phyloP scores from a whole-genome alignment of 2,797 vertebrate genomes.

The Bucorvus abyssinicus region DNA sequence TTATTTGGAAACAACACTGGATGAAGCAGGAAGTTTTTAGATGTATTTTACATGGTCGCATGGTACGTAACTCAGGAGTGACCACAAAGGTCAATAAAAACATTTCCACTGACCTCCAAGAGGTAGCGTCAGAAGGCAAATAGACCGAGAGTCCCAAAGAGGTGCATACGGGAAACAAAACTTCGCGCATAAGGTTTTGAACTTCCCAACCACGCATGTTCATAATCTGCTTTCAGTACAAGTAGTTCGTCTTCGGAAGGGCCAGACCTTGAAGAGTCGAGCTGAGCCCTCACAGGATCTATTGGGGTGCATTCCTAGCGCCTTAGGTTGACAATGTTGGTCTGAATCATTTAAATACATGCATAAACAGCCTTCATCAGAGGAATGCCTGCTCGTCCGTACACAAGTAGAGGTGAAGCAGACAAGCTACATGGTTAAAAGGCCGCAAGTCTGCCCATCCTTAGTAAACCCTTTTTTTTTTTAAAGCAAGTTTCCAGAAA shows the following conservation, averaged over 20 bases:
- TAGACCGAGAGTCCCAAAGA: not conserved
- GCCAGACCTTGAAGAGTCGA: not conserved
- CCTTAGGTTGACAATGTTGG: not conserved
- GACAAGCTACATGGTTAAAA: not conserved
- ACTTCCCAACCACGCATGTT: not conserved
- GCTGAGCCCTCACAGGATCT: not conserved
- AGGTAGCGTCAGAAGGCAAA: not conserved
- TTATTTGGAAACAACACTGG: not conserved
- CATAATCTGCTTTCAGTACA: not conserved
- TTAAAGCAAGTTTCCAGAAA: not conserved
- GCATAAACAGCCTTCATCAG: not conserved
- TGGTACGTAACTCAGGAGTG: not conserved
- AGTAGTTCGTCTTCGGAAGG: rapidly evolving
- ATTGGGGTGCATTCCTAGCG: not conserved
- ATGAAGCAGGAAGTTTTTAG: not conserved
- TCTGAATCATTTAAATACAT: not conserved
- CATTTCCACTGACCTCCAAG: not conserved
- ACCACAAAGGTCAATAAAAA: not conserved
- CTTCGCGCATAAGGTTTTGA: not conserved
- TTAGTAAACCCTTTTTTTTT: not conserved
- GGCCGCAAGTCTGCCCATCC: not conserved
- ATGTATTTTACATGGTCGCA: not conserved
- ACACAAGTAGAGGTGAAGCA: not conserved
- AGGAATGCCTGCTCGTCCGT: not conserved
- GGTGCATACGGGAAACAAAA: not conserved